phyloP scores from a whole-genome alignment of 2,888 invertebrate genomes.

The Leptinotarsa rubiginosa region DNA sequence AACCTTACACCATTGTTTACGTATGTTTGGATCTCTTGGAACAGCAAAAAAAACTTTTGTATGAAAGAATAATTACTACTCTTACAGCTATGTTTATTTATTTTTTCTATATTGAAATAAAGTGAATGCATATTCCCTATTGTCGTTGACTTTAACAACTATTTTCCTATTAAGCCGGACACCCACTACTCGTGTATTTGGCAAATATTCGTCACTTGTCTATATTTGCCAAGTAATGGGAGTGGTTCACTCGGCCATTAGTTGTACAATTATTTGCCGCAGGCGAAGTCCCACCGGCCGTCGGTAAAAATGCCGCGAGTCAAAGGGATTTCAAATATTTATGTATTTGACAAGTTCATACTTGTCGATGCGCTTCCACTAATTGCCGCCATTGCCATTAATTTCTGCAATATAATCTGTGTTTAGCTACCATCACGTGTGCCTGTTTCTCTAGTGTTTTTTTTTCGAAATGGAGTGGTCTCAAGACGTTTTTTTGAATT shows the following conservation, averaged over 20 bases:
- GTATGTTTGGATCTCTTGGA: too few species aligned
- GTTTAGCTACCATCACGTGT: neutral
- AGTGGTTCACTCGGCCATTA: constrained; percentile 23
- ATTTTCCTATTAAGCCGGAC: too few species aligned
- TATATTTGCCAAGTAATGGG: constrained; percentile 24
- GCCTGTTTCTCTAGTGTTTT: neutral
- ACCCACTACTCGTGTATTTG: constrained; percentile 7
- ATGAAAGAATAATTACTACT: too few species aligned
- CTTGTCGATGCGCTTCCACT: constrained; percentile 7
- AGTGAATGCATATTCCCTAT: too few species aligned
- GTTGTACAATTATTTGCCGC: constrained; percentile 25
- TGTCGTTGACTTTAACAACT: too few species aligned
- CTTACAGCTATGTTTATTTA: too few species aligned
- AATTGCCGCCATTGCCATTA: neutral
- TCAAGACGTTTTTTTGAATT: constrained; percentile 66
- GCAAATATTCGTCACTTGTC: constrained; percentile 26
- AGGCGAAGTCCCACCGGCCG: constrained; percentile 11
- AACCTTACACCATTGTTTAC: too few species aligned
- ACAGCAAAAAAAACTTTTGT: too few species aligned
- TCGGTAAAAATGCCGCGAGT: constrained; percentile 28
- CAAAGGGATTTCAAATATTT: constrained; percentile 26
- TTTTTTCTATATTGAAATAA: too few species aligned
- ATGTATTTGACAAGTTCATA: constrained; percentile 13
- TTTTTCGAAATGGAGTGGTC: constrained; percentile 48
- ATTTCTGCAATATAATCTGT: neutral